Evolutionary conservation across 2,888 invertebrate species (phyloP), one percentile per base, ranked within the genome.

Genomic region (Tetrapedia diversipes): DNA sequence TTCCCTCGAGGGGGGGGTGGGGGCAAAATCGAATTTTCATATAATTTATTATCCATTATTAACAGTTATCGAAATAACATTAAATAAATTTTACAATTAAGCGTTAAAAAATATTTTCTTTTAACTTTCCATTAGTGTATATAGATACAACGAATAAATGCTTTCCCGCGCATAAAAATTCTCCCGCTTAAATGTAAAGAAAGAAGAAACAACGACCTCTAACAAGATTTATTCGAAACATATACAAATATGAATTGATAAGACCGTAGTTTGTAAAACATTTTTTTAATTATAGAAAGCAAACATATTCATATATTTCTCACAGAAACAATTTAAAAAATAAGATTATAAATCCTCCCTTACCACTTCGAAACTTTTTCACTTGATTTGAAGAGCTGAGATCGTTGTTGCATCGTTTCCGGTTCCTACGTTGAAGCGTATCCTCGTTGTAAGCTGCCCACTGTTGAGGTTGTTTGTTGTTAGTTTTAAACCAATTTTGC

Each of bases 361-460:
- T 90, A 90, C 89, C 89, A 87, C 83, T 71, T 54, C 88, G 80
- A 45, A 85, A 86, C 70, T 85, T 88, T 83, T 90, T 89, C 56
- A 59, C 70, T 63, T 83, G 77, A 53, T 57, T 66, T 64, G 75
- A 59, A 59, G 80, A 77, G 34, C 53, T 79, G 73, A 79, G 79
- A 77, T 83, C 86, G 56, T 81, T 79, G 80, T 82, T 86, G 82
- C 72, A 84, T 70, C 89, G 87, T 64, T 89, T 89, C 79, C 89
- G 86, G 82, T 83, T 88, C 64, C 72, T 80, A 60, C 85, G 83
- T 60, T 57, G 77, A 54, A 65, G 61, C 68, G 56, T 75, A 63
- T 77, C 77, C 63, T 70, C 51, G 49, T 79, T 71, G 29, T 47
- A 57, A 29, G 27, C 49, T 65, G 79, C 22, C 54, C 41, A 59